A percentile compares a stretch with the other conserved stretches of the same genome.
These are phyloP conservation scores for Esox niger DNA, from an alignment of 2,113 vertebrate species.

Conservation along the genomic window DNA sequence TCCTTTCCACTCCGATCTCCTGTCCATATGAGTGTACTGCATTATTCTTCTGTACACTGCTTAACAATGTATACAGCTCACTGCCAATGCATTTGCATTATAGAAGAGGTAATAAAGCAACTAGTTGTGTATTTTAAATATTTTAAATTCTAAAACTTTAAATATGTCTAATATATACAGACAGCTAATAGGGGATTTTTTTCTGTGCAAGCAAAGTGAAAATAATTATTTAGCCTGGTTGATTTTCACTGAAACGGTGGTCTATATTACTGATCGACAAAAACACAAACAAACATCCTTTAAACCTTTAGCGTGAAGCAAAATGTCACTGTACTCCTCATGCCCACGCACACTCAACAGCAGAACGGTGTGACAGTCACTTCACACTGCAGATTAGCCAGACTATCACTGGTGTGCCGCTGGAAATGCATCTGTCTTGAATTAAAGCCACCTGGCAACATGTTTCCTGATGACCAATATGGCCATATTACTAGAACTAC, in stretches of 20 bases:
- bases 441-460: slow-evolving; percentile 91
- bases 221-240: not conserved
- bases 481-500: slow-evolving; percentile 83
- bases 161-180: not conserved
- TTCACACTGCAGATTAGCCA: slow-evolving; percentile 80
- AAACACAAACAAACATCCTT: not conserved
- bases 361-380: slow-evolving; percentile 72
- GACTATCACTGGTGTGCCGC: slow-evolving; percentile 82
- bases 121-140: too few species aligned
- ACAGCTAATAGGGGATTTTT: not conserved
- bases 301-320: not conserved
- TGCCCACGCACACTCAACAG: slow-evolving; percentile 32
- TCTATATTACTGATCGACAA: not conserved
- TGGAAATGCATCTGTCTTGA: slow-evolving; percentile 90
- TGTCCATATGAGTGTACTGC: slow-evolving; percentile 45
- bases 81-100: not conserved
- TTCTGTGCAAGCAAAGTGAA: not conserved
- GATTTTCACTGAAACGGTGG: not conserved
- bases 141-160: too few species aligned
- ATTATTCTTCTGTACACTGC: slow-evolving; percentile 44
- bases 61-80: not conserved
- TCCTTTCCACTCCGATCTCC: slow-evolving; percentile 38
- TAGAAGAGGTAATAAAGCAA: too few species aligned
- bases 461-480: slow-evolving; percentile 79
- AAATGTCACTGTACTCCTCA: slow-evolving; percentile 2